Evolutionary conservation across 2,888 invertebrate genomes (phyloP), one percentile per base, ranked within the genome.

Genomic region (Tetanocera ferruginea): DNA sequence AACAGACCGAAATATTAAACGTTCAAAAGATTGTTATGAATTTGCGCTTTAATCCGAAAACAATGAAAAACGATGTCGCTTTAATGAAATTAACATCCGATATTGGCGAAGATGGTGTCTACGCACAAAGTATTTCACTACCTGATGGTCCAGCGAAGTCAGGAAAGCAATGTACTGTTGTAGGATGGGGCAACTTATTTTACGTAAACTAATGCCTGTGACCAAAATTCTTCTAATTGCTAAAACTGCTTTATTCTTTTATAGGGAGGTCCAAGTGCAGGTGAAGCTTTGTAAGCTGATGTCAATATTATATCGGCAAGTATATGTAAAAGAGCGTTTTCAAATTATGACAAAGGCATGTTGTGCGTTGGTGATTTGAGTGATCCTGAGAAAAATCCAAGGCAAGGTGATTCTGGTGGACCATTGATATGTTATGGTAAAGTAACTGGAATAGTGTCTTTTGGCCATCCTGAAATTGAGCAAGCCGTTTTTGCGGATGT

Each of bases 111-210:
- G 57, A n/a, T n/a, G n/a, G n/a, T n/a, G n/a, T n/a, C n/a, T n/a
- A n/a, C n/a, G n/a, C n/a, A n/a, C n/a, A n/a, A n/a, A n/a, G n/a
- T n/a, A n/a, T n/a, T n/a, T n/a, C n/a, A n/a, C n/a, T n/a, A n/a
- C n/a, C n/a, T n/a, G 37, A 57, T 23, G 34, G 8, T 6, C 8
- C 17, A 6, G 23, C 79, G 1, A 2, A 5, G 0, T 23, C 23
- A 1, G 60, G 55, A 0, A 34, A 66, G 19, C 9, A 34, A 1
- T 84, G 84, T 60, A 51, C 62, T 3, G 74, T 75, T 0, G 3
- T 83, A 3, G 83, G 83, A 8, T 84, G 84, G 84, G 83, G 84
- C 5, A 81, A 80, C 1, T 28, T 82, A 3, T 81, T 80, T 57
- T n/a, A 31, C 60, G 83, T 83, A 77, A 81, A 80, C 72, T n/a